Evolutionary conservation across 1,140 invertebrate genomes (phyloP).

Genomic region (Lethrus apterus): DNA sequence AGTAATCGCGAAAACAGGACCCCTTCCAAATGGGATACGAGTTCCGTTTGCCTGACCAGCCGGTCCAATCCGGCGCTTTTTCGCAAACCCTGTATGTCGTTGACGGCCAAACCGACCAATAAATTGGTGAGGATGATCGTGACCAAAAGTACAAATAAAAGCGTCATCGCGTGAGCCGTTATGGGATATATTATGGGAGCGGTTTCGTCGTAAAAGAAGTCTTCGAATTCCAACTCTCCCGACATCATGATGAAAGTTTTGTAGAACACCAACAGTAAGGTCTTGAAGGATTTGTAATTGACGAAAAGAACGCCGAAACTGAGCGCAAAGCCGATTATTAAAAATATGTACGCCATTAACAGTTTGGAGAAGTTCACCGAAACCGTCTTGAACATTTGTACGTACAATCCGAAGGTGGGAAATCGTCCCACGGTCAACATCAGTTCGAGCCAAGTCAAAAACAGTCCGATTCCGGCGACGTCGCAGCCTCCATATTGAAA

Average conservation of each 20-base stretch:
- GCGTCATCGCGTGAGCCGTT: conserved; percentile 68
- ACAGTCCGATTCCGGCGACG: conserved; percentile 66
- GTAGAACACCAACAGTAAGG: conserved; percentile 54
- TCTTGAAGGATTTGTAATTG: conserved; percentile 61
- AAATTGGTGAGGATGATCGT: conserved; percentile 81
- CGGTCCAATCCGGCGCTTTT: conserved; percentile 72
- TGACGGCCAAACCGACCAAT: conserved; percentile 76
- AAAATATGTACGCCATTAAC: conserved; percentile 68
- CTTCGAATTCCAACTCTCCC: conserved; percentile 75
- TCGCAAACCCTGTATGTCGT: conserved; percentile 73
- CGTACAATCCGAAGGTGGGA: conserved; percentile 75
- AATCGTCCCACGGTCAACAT: conserved; percentile 79
- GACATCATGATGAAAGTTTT: conserved; percentile 87
- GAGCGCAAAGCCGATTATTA: conserved; percentile 69
- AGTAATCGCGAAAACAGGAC: conserved; percentile 70
- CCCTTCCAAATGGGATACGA: conserved; percentile 71
- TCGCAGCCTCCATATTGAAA: conserved; percentile 41
- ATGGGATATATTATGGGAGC: conserved; percentile 49
- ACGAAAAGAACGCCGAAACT: conserved; percentile 74
- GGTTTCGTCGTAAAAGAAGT: conserved; percentile 62
- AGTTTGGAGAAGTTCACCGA: conserved; percentile 76
- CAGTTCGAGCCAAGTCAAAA: conserved; percentile 70
- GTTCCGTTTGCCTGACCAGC: conserved; percentile 67
- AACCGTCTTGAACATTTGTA: conserved; percentile 81
- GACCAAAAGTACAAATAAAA: conserved; percentile 71